These are phyloP conservation scores for Drosophila obscura DNA, from an alignment of 1,140 invertebrate species.

Conservation along the genomic window DNA sequence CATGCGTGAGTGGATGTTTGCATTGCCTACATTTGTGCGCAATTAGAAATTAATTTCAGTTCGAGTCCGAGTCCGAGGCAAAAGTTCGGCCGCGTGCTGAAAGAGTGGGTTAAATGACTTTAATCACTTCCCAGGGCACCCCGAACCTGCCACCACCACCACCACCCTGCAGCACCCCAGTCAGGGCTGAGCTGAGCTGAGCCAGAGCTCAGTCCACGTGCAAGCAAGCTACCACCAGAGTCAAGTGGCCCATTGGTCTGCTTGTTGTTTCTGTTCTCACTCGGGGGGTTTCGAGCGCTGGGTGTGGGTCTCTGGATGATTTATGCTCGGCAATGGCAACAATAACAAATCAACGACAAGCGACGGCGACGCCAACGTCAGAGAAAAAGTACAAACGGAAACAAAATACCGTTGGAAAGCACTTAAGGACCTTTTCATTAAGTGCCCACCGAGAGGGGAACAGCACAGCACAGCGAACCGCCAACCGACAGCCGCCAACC, in stretches of 20 bases:
- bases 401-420: slow-evolving; percentile 82
- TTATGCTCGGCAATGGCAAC: slow-evolving; percentile 74
- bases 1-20: slow-evolving; percentile 5
- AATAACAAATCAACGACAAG: slow-evolving; percentile 79
- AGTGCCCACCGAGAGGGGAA: slow-evolving; percentile 44
- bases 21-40: slow-evolving; percentile 73
- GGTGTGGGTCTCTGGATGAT: slow-evolving; percentile 47
- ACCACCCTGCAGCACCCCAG: slow-evolving; percentile 5
- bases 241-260: slow-evolving; percentile 33
- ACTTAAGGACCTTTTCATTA: slow-evolving; percentile 83
- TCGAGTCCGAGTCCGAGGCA: slow-evolving; percentile 4
- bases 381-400: slow-evolving; percentile 78
- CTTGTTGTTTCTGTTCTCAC: not conserved
- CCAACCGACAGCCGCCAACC: too few species aligned
- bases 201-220: not conserved
- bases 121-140: slow-evolving; percentile 77
- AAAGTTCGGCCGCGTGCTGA: slow-evolving; percentile 35
- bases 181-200: too few species aligned
- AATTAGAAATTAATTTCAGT: slow-evolving; percentile 80
- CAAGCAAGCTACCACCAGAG: slow-evolving; percentile 12
- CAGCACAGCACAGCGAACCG: too few species aligned
- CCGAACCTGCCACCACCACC: slow-evolving; percentile 16
- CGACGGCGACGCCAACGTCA: slow-evolving; percentile 46
- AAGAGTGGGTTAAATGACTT: slow-evolving; percentile 80
- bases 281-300: not conserved